Base-by-base conservation (phyloP, 2,888 invertebrate species). In the Leptogaster cylindrica region DNA sequence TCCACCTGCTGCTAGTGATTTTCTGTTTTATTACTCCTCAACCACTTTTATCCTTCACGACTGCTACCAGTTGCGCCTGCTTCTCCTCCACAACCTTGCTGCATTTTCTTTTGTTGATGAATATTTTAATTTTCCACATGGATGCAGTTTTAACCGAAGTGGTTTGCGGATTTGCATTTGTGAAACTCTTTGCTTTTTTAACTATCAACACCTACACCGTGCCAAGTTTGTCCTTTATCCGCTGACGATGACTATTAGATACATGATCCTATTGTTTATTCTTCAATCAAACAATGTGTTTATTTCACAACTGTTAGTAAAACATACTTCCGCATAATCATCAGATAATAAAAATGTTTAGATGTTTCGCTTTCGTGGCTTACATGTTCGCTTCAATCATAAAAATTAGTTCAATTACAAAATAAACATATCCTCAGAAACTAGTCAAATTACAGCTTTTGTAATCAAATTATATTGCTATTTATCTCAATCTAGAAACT, bases 171-270 rank as follows among this genome's bases (percentile, higher is more conserved):
- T 28, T 50, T 27, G 27, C 28, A 14, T 50, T 10, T 27, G 23
- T 25, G 3, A 18, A 18, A 18, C 10, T n/a, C 20, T 48, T 48
- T 20, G 23, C 48, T 10, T 48, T 25, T 10, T 27, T 50, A 6
- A 28, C 5, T 44, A 44, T 44, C 2, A 44, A 14, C 16, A n/a
- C 27, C 27, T 50, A 6, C 50, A 50, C 12, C 14, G 14, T 50
- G 50, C 28, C 50, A 14, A 50, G 28, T 50, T 50, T 50, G 50
- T 50, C 50, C 50, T 50, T 50, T 28, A 14, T 36, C n/a, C 36
- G 36, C 36, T 36, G 14, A 36, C n/a, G 36, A 7, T 36, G 14
- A 36, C 14, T 12, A 12, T 36, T 16, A 6, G n/a, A 39, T n/a
- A n/a, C n/a, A n/a, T n/a, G n/a, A n/a, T n/a, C n/a, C n/a, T n/a